Conservation (phyloP, 2,888 invertebrate genomes). For the Plebejus melissa region DNA sequence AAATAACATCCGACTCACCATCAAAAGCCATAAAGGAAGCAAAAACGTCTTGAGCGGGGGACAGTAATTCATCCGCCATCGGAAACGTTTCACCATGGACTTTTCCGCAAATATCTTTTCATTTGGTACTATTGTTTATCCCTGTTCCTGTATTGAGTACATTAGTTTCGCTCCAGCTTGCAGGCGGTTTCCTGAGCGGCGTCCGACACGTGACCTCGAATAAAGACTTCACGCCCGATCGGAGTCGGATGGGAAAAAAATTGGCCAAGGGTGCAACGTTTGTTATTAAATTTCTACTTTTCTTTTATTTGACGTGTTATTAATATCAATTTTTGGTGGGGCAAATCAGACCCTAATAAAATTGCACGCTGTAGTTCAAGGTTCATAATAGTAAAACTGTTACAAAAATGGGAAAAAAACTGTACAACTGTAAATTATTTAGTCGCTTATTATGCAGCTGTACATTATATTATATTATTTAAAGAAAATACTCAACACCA, state of each 20-base stretch:
- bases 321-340: slow-evolving; percentile 8
- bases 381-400: not conserved
- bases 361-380: not conserved
- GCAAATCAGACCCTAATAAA: not conserved
- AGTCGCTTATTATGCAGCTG: too few relatives aligned
- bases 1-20: slow-evolving; percentile 65
- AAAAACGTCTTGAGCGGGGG: slow-evolving; percentile 59
- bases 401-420: not conserved
- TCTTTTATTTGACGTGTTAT: slow-evolving; percentile 18
- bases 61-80: slow-evolving; percentile 61
- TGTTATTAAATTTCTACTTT: slow-evolving; percentile 6
- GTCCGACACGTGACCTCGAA: slow-evolving; percentile 71
- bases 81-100: slow-evolving; percentile 73
- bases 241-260: slow-evolving; percentile 70
- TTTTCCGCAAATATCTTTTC: slow-evolving; percentile 73
- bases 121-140: slow-evolving; percentile 44
- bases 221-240: slow-evolving; percentile 76
- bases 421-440: not conserved
- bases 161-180: slow-evolving; percentile 74
- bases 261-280: slow-evolving; percentile 50
- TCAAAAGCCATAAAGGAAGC: slow-evolving; percentile 57
- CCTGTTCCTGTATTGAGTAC: slow-evolving; percentile 62
- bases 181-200: slow-evolving; percentile 69
- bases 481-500: too few relatives aligned
- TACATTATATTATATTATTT: too few relatives aligned